Percentiles rank a stretch among this genome's conserved stretches.
Conservation (phyloP, 2,113 vertebrate genomes). For the Psophia crepitans region DNA sequence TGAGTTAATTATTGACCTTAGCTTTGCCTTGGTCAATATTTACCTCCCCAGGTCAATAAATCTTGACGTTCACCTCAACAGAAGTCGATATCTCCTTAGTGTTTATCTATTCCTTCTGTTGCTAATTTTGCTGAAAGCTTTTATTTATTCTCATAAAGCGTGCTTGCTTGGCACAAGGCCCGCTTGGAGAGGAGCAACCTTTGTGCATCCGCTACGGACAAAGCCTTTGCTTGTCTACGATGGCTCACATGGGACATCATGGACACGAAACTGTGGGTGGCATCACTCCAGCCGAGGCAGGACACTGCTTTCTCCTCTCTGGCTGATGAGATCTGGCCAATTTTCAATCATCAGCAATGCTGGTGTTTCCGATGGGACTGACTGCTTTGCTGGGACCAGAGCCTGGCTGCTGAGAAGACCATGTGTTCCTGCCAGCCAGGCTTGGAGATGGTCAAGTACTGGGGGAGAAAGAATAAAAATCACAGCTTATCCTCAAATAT, state of each 20-base stretch:
- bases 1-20: slow-evolving; percentile 67
- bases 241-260: rapidly evolving
- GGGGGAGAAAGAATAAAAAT: neutral
- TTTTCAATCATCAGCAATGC: rapidly evolving
- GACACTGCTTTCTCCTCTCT: neutral
- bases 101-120: slow-evolving; percentile 61
- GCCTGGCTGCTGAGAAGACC: neutral
- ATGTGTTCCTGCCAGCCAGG: rapidly evolving
- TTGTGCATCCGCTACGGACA: rapidly evolving
- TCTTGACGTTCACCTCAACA: slow-evolving; percentile 66
- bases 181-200: neutral
- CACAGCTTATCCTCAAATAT: neutral
- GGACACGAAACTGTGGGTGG: neutral
- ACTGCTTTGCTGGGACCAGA: neutral
- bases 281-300: neutral
- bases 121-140: slow-evolving; percentile 63
- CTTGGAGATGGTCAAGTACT: neutral
- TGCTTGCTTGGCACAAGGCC: neutral
- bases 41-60: slow-evolving; percentile 63
- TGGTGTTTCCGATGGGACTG: neutral
- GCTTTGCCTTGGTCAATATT: slow-evolving; percentile 68
- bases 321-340: too few relatives aligned
- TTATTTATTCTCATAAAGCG: neutral
- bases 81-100: slow-evolving; percentile 69
- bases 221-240: neutral